A percentile compares a stretch with the other conserved stretches of the same genome.
Evolutionary conservation across 1,140 invertebrate genomes (phyloP).

Genomic region (Vanessa tameamea): DNA sequence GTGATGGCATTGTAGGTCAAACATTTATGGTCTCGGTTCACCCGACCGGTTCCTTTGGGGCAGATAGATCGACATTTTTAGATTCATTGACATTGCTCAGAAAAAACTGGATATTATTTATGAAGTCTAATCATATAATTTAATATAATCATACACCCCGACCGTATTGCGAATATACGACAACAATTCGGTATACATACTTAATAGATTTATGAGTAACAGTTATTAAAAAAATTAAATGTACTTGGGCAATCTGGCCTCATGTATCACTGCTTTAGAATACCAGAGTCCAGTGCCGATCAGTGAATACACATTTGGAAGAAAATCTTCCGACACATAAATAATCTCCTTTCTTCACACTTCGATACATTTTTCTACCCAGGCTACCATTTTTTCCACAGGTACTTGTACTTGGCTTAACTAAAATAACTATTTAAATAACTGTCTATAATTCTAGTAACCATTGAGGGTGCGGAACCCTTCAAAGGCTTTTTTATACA

Average conservation of each 20-base stretch:
- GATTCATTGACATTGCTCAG: background rate
- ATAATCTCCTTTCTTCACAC: too few species aligned
- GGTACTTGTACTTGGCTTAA: too few species aligned
- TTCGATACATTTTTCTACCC: too few species aligned
- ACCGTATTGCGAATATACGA: background rate
- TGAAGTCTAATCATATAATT: background rate
- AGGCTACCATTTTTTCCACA: too few species aligned
- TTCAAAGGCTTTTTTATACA: slow-evolving; percentile 92
- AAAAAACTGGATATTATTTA: background rate
- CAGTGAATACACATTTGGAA: too few species aligned
- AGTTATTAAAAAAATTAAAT: too few species aligned
- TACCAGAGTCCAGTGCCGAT: too few species aligned
- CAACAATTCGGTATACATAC: too few species aligned
- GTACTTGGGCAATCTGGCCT: too few species aligned
- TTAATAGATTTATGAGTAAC: too few species aligned
- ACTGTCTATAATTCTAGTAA: slow-evolving; percentile 76
- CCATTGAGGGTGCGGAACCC: slow-evolving; percentile 80
- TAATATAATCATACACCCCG: background rate
- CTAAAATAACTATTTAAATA: background rate
- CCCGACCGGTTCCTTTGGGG: slow-evolving; percentile 14
- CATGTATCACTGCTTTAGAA: too few species aligned
- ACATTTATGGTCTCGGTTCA: slow-evolving; percentile 43
- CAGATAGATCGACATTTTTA: background rate
- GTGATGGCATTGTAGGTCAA: slow-evolving; percentile 63
- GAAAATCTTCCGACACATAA: too few species aligned